Conservation (phyloP, 2,113 vertebrate species). For the Eurypyga helias region DNA sequence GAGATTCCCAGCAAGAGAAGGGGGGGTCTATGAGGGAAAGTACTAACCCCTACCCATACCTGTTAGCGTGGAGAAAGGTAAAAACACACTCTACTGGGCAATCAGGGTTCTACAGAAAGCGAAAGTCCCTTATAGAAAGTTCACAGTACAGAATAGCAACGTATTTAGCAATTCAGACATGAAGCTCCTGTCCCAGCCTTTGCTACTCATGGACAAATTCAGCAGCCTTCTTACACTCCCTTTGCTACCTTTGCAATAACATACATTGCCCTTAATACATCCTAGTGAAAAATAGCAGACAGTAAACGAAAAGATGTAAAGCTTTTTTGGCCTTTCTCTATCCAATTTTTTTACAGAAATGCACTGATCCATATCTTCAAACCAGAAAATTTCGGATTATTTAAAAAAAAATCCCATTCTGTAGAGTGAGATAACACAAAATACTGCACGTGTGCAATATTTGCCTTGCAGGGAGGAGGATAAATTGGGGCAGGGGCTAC, state of each 20-base stretch:
- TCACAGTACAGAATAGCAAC: not conserved
- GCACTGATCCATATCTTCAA: not conserved
- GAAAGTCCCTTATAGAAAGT: not conserved
- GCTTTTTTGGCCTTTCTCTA: not conserved
- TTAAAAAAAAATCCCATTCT: not conserved
- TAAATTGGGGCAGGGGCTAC: not conserved
- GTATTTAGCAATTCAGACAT: not conserved
- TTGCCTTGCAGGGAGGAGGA: accelerated
- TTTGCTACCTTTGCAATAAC: not conserved
- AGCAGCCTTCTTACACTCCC: not conserved
- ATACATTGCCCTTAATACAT: not conserved
- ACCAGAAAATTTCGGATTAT: not conserved
- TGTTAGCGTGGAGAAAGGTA: not conserved
- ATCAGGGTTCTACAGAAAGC: not conserved
- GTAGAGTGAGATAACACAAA: not conserved
- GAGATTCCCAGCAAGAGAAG: not conserved
- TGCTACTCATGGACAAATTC: not conserved
- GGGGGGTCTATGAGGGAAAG: not conserved
- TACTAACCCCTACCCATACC: not conserved
- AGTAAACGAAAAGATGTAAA: not conserved
- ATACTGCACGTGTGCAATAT: accelerated
- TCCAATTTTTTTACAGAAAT: not conserved
- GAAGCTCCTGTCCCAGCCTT: not conserved
- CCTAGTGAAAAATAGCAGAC: not conserved
- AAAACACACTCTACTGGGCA: not conserved